Conservation (phyloP, 2,113 vertebrate species). For the Lophura nycthemera region DNA sequence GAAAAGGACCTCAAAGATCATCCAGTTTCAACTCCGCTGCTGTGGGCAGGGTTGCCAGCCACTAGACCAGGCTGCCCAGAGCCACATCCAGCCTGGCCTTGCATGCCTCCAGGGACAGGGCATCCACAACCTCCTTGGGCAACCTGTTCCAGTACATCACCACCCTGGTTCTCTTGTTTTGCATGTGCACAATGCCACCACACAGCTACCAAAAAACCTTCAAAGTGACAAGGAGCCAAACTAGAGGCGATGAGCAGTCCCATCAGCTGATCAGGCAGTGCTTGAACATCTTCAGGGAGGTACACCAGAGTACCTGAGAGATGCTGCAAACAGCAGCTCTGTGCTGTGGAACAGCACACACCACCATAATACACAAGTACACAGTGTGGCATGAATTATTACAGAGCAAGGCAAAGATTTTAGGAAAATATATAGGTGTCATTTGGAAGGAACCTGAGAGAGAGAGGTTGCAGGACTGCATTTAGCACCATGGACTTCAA, state of each 20-base stretch:
- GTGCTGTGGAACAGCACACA: not conserved
- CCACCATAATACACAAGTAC: accelerated
- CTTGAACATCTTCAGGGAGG: not conserved
- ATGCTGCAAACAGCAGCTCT: accelerated
- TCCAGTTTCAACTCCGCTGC: no score
- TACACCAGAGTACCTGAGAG: not conserved
- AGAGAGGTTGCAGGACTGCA: not conserved
- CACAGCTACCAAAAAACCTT: not conserved
- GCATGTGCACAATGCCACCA: not conserved
- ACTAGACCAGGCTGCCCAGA: no score
- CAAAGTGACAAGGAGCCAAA: not conserved
- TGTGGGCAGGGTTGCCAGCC: no score
- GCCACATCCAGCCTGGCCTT: no score
- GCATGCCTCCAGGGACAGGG: no score
- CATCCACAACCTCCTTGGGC: no score
- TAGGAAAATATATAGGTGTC: not conserved
- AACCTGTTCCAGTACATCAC: no score
- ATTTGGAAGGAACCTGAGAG: not conserved
- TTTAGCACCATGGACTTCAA: not conserved
- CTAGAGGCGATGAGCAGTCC: not conserved
- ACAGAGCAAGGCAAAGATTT: not conserved
- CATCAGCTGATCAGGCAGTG: not conserved
- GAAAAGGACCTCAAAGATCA: no score
- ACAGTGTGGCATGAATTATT: not conserved
- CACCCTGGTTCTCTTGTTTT: not conserved